Base-by-base conservation (phyloP, 2,113 vertebrate species). In the Sapajus apella region DNA sequence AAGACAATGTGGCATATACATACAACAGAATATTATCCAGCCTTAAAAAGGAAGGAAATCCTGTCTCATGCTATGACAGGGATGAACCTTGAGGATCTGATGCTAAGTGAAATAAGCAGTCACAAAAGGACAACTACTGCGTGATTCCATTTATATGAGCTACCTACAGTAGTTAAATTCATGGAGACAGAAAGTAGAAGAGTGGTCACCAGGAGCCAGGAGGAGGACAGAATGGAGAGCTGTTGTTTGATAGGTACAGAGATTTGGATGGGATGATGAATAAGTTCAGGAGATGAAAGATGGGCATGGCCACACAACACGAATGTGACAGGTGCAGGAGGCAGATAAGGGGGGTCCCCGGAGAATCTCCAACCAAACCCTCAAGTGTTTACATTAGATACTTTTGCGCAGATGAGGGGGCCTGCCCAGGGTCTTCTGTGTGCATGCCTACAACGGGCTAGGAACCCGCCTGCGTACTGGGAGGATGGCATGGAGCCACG, bases 21-120 rank as follows among this genome's bases (percentile, higher is more conserved):
- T 1, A 70, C 20, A 12, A n/a, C 9, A 43, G 43, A 47, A 35
- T 72, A 84, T 27, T 72, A 16, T 27, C 64, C n/a, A 56, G 37
- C 58, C 52, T 93, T 76, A 47, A 87, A 89, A 91, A 91, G 47
- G 47, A 92, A 72, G 58, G 58, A 89, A 76, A 81, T 61, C 55
- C 27, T 45, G 35, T 82, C 58, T 37, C 21, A 30, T 45, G 61
- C 47, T 79, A 72, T 40, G 66, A 52, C 9, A 72, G 10, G 10
- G 72, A 96, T 68, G 21, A 72, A 86, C 45, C 12, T 30, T 37
- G 37, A 86, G 66, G 77, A 64, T 21, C 45, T 1, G 40, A 16
- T 12, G 9, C 17, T n/a, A 58, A 77, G 58, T 30, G 58, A 97
- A 81, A 83, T 75, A 90, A 94, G n/a, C 85, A 80, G 2, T 70